Evolutionary conservation across 2,888 invertebrate genomes (phyloP).

Genomic region (Gastrophysa polygoni): DNA sequence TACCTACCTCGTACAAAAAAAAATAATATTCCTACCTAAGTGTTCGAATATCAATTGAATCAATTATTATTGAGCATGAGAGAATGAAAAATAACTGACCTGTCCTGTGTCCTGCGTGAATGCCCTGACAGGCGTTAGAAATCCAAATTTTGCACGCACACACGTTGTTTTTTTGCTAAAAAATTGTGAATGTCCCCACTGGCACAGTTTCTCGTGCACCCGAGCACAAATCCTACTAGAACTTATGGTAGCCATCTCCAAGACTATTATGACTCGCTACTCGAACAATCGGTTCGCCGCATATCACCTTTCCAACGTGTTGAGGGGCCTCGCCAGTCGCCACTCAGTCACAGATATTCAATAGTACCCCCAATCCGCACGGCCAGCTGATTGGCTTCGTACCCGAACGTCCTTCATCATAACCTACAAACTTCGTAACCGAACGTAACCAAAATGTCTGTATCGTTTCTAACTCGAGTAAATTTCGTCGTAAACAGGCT

Average conservation of each 20-base stretch:
- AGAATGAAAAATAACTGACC: conserved; percentile 22
- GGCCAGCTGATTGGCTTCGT: conserved; percentile 7
- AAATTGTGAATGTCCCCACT: conserved; percentile 70
- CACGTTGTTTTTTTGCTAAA: conserved; percentile 48
- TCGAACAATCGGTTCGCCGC: conserved; percentile 29
- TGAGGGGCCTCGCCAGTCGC: conserved; percentile 23
- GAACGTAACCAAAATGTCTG: conserved; percentile 50
- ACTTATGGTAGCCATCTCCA: conserved; percentile 83
- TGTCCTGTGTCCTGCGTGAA: conserved; percentile 28
- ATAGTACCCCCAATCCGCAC: conserved; percentile 34
- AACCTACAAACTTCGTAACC: conserved; percentile 13
- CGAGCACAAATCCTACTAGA: conserved; percentile 83
- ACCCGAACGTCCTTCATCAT: background rate
- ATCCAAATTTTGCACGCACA: conserved; percentile 72
- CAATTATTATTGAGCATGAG: too few species aligned
- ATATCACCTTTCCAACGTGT: conserved; percentile 44
- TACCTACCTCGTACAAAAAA: too few species aligned
- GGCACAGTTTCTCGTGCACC: conserved; percentile 81
- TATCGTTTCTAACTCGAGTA: conserved; percentile 51
- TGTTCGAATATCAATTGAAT: too few species aligned
- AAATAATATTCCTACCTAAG: too few species aligned
- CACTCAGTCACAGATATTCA: too few species aligned
- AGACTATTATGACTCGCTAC: conserved; percentile 69
- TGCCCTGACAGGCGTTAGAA: conserved; percentile 57
- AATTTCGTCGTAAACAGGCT: conserved; percentile 44